These are phyloP conservation scores for Rhinolophus sinicus DNA, from an alignment of 2,113 vertebrate species.

Conservation along the genomic window DNA sequence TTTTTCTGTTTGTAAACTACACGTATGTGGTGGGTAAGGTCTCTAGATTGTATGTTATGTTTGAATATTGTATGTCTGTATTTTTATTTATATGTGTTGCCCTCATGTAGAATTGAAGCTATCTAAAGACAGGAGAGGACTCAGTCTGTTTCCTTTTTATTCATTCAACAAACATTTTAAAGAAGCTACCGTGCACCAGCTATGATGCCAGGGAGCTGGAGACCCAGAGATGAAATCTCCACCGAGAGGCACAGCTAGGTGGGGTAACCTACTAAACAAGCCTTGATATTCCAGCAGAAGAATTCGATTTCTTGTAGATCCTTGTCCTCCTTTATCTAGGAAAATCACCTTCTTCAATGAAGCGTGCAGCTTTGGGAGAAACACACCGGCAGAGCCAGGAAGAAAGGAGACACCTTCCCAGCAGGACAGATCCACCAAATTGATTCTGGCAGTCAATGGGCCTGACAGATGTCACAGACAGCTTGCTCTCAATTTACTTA, in stretches of 20 bases:
- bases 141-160: slow-evolving; percentile 9
- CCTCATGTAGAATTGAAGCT: neutral
- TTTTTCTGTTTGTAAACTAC: neutral
- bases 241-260: neutral
- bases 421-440: neutral
- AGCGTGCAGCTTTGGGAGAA: neutral
- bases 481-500: slow-evolving; percentile 7
- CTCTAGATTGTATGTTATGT: neutral
- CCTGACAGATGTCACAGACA: neutral
- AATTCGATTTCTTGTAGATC: neutral
- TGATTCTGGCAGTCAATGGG: neutral
- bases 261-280: neutral
- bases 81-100: slow-evolving; percentile 33
- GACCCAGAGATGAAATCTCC: neutral
- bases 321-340: neutral
- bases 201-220: neutral
- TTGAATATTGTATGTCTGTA: neutral
- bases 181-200: neutral
- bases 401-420: neutral
- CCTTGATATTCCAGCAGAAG: neutral
- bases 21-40: neutral
- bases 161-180: neutral
- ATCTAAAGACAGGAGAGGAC: neutral
- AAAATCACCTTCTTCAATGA: neutral
- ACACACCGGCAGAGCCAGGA: neutral